Percentiles rank a stretch among this genome's conserved stretches.
phyloP scores from a whole-genome alignment of 2,113 vertebrate species.

The Cardinalis cardinalis region DNA sequence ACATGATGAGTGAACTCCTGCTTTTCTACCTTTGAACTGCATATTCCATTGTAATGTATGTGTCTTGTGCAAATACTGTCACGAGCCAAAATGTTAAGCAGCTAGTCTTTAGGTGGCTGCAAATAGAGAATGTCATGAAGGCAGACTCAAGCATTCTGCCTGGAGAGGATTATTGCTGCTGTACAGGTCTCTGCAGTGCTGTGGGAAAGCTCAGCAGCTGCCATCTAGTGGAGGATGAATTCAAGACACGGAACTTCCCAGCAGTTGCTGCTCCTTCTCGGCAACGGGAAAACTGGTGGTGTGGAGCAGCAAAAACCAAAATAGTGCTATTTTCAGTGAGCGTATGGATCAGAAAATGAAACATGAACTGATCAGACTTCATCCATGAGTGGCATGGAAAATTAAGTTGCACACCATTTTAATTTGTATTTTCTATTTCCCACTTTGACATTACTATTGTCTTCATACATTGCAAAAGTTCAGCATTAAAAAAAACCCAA shows the following conservation, averaged over 20 bases:
- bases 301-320: background rate
- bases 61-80: background rate
- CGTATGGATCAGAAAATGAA: background rate
- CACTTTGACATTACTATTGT: background rate
- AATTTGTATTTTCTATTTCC: background rate
- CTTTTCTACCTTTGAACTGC: background rate
- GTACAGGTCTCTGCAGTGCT: background rate
- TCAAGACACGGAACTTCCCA: background rate
- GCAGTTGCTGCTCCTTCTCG: background rate
- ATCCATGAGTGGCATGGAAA: background rate
- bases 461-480: background rate
- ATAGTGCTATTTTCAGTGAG: background rate
- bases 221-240: conserved; percentile 69
- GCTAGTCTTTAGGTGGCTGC: background rate
- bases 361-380: background rate
- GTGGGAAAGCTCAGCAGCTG: conserved; percentile 48
- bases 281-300: background rate
- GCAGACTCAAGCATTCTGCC: background rate
- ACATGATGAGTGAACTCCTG: background rate
- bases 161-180: background rate
- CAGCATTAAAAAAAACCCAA: background rate
- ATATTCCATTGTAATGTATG: background rate
- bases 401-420: background rate
- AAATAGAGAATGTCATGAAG: background rate
- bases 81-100: background rate